These are phyloP conservation scores for Sarcophaga peregrina DNA, from an alignment of 1,140 invertebrate species.

Conservation along the genomic window DNA sequence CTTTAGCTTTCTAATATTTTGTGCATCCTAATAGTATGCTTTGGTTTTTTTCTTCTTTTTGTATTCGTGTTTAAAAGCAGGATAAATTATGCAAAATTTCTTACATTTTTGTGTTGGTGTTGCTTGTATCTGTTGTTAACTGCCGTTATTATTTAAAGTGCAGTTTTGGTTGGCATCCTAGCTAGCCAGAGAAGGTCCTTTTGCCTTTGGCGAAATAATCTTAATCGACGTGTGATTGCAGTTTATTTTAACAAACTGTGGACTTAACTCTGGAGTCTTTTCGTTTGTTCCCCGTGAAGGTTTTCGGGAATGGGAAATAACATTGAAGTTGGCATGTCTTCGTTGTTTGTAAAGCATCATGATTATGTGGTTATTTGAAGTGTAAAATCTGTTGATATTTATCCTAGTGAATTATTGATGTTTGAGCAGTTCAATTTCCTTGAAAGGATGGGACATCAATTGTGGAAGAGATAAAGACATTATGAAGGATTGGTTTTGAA, in stretches of 20 bases:
- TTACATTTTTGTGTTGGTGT: conserved; percentile 27
- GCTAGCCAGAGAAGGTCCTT: neutral
- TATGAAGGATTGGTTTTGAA: too few species aligned
- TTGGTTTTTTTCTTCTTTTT: neutral
- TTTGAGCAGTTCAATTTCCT: neutral
- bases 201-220: conserved; percentile 41
- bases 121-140: neutral
- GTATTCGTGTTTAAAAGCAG: neutral
- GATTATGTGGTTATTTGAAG: neutral
- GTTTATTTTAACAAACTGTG: conserved; percentile 42
- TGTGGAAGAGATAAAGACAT: too few species aligned
- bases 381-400: neutral
- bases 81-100: conserved; percentile 45
- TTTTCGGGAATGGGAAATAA: neutral
- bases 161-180: neutral
- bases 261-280: neutral
- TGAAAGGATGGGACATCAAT: too few species aligned
- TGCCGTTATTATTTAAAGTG: conserved; percentile 28
- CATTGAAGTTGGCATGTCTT: neutral
- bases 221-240: conserved; percentile 47
- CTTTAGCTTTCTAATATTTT: neutral
- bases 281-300: too few species aligned
- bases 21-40: neutral
- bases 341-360: neutral
- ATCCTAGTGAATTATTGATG: neutral